A percentile compares a stretch with the other conserved stretches of the same genome.
Evolutionary conservation across 2,113 vertebrate genomes (phyloP).

Genomic region (Podarcis cretensis): DNA sequence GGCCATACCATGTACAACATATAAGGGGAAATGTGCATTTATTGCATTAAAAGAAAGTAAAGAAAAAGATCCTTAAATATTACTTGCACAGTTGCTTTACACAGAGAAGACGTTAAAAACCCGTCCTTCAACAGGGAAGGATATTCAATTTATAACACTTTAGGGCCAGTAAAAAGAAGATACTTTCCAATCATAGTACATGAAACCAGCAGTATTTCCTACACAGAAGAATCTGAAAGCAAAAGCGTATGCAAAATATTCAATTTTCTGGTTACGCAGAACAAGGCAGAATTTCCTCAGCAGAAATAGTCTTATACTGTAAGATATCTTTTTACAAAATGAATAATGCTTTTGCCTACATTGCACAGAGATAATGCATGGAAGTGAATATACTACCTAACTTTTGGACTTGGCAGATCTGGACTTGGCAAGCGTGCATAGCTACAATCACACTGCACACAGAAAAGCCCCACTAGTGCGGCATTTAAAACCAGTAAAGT

Average conservation of each 20-base stretch:
- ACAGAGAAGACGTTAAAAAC: background rate
- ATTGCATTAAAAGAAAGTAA: background rate
- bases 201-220: background rate
- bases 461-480: background rate
- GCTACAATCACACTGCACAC: background rate
- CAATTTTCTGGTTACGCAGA: background rate
- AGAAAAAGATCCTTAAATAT: background rate
- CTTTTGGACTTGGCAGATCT: background rate
- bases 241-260: background rate
- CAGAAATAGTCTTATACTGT: background rate
- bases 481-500: background rate
- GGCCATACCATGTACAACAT: background rate
- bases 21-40: background rate
- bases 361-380: background rate
- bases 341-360: background rate
- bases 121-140: background rate
- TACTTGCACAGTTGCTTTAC: background rate
- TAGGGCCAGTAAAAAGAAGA: too few species aligned
- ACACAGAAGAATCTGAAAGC: background rate
- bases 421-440: background rate
- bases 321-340: background rate
- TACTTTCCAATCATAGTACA: background rate
- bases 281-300: background rate
- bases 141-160: background rate
- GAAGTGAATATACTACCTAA: background rate